Evolutionary conservation across 2,797 vertebrate genomes (phyloP).

Genomic region (Phyllotis vaccarum): DNA sequence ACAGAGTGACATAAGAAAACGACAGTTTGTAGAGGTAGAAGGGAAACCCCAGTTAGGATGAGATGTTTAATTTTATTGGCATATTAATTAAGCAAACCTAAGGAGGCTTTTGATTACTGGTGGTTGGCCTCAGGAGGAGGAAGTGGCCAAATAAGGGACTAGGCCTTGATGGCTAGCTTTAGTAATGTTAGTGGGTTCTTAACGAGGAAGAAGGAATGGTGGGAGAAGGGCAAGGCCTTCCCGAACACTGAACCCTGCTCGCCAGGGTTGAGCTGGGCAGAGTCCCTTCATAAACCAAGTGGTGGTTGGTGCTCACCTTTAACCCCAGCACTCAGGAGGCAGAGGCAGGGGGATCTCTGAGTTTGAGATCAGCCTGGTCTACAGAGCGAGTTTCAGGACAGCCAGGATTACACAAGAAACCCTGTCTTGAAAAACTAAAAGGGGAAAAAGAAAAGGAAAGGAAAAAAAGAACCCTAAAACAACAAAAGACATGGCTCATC

Average conservation of each 20-base stretch:
- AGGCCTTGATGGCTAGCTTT: background rate
- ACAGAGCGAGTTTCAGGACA: background rate
- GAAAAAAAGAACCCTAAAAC: background rate
- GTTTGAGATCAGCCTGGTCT: background rate
- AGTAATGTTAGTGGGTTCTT: background rate
- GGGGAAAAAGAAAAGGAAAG: background rate
- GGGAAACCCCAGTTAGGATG: background rate
- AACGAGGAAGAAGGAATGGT: background rate
- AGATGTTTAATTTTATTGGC: background rate
- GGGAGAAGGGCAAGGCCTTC: background rate
- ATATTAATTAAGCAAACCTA: background rate
- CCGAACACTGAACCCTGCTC: background rate
- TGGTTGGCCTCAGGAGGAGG: background rate
- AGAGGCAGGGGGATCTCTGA: background rate
- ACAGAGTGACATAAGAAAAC: background rate
- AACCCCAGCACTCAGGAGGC: no score
- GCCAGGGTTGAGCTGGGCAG: background rate
- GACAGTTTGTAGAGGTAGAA: background rate
- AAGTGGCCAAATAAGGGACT: background rate
- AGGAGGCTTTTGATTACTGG: background rate
- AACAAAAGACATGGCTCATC: background rate
- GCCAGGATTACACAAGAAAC: background rate
- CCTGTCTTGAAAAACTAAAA: background rate
- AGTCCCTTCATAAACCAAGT: no score
- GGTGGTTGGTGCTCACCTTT: background rate